Percentiles rank a stretch among this genome's conserved stretches.
Conservation (phyloP, 2,888 invertebrate species). For the Phyllotreta striolata region DNA sequence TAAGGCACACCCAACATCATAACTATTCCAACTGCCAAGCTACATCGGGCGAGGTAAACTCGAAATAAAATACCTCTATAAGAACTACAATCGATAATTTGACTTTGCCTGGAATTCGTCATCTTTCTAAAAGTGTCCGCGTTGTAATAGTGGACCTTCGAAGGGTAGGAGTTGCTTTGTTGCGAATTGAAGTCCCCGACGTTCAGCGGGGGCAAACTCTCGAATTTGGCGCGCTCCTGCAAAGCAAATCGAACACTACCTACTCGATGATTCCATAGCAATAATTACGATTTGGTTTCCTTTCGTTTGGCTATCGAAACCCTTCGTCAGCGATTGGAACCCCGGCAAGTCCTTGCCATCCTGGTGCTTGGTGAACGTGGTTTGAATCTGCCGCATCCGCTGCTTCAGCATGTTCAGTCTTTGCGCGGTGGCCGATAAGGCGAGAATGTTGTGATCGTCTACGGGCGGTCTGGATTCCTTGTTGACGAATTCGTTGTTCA, state of each 20-base stretch:
- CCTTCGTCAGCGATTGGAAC: constrained; percentile 54
- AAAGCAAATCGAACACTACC: background rate
- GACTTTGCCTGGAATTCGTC: no score
- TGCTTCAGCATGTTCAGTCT: constrained; percentile 46
- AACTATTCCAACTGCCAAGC: no score
- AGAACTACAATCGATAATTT: no score
- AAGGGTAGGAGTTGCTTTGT: background rate
- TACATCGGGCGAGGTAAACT: no score
- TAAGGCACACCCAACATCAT: no score
- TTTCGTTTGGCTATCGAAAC: constrained; percentile 50
- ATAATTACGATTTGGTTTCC: constrained; percentile 33
- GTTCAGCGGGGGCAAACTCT: constrained; percentile 16
- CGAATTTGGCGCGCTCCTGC: constrained; percentile 24
- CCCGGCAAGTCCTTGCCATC: constrained; percentile 41
- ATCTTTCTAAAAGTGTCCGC: no score
- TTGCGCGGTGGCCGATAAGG: constrained; percentile 46
- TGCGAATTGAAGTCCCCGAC: constrained; percentile 13
- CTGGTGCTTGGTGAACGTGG: constrained; percentile 10
- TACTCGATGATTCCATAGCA: background rate
- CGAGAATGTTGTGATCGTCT: constrained; percentile 46
- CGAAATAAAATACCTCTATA: no score
- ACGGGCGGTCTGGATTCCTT: constrained; percentile 28
- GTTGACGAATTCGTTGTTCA: constrained; percentile 44
- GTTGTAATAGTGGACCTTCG: no score
- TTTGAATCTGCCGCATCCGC: constrained; percentile 19